Evolutionary conservation across 2,888 invertebrate species (phyloP), one percentile per base, ranked within the genome.

Genomic region (Phasia obesa): DNA sequence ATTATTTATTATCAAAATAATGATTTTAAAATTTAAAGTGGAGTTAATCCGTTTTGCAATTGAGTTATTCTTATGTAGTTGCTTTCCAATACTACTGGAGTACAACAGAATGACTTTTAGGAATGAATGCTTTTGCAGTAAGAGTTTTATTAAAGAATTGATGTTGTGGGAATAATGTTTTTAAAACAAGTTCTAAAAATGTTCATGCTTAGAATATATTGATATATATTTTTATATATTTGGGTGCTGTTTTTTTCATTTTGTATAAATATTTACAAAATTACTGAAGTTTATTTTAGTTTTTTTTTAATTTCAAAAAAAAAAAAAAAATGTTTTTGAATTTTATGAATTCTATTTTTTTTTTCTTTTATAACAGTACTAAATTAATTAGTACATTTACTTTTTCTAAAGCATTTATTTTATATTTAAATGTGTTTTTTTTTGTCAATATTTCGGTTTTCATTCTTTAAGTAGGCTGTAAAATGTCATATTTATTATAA

Each of bases 381-480:
- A 86, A 86, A 84, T 80, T 76, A 80, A 84, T 86, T 85, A 86
- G 86, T 86, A 49, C 17, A 65, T 27, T 51, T 57, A 59, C 55
- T 38, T 65, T 51, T 59, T 67, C 31, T 42, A 70, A 62, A 53
- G 70, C 44, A 47, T 1, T 71, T 71, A 65, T 65, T 27, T 31
- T 51, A 9, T 35, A 11, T 70, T 17, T 19, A 13, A 49, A 27
- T 11, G 2, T 62, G 13, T 47, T 35, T 44, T 21, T 11, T 49
- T 27, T 17, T 27, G 4, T 17, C 3, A 71, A 67, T 69, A 53
- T 82, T 62, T 75, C 70, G 65, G 59, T 71, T 74, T 76, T 81
- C 42, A 42, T 53, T 70, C 62, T 70, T 60, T 64, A 57, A 74
- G 53, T 79, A 79, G 79, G 83, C 79, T 83, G 83, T 83, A 67